Evolutionary conservation across 2,113 vertebrate species (phyloP).

Genomic region (Trachemys scripta): DNA sequence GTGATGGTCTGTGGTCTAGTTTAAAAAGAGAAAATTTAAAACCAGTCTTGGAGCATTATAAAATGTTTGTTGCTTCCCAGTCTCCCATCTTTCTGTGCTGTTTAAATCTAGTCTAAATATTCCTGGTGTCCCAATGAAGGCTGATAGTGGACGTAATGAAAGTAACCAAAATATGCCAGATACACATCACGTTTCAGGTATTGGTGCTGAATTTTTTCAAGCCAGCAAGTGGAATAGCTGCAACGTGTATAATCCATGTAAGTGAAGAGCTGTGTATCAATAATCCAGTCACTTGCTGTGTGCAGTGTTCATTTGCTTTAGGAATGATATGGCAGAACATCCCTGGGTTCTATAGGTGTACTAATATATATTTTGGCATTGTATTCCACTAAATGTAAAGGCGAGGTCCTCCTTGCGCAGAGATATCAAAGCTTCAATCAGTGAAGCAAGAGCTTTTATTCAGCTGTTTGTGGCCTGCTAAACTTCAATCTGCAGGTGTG

Average conservation of each 20-base stretch:
- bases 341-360: fast-evolving
- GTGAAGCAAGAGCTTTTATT: not conserved
- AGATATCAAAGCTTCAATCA: not conserved
- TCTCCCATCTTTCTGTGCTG: not conserved
- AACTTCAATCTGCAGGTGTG: not conserved
- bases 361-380: fast-evolving
- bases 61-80: fast-evolving
- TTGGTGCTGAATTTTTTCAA: not conserved
- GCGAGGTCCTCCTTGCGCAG: not conserved
- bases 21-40: not conserved
- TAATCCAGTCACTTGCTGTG: fast-evolving
- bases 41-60: not conserved
- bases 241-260: not conserved
- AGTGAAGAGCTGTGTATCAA: fast-evolving
- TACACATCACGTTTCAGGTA: not conserved
- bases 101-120: not conserved
- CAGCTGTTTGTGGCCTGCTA: not conserved
- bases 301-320: not conserved
- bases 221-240: not conserved
- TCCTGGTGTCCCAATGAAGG: fast-evolving
- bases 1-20: slow-evolving; percentile 14
- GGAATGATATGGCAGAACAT: not conserved
- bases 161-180: not conserved
- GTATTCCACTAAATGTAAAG: not conserved
- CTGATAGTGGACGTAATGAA: not conserved